phyloP scores from a whole-genome alignment of 1,140 invertebrate genomes.

The Leptoteleia sp. region DNA sequence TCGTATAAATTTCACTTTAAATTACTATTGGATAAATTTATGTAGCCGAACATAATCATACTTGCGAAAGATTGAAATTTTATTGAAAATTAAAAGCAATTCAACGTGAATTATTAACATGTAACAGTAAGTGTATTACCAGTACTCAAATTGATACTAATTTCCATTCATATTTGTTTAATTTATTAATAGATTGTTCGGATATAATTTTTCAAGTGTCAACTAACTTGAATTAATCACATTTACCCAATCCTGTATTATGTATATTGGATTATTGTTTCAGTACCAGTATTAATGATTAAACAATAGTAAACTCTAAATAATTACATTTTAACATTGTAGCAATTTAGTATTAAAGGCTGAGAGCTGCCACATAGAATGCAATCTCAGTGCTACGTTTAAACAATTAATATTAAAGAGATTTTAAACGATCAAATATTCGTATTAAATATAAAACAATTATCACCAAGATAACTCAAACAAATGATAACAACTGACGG shows the following conservation, averaged over 20 bases:
- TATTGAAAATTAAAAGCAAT: too few species aligned
- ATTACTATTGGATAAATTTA: background rate
- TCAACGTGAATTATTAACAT: too few species aligned
- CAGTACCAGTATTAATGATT: slow-evolving; percentile 4
- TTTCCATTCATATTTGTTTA: too few species aligned
- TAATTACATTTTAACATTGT: slow-evolving; percentile 4
- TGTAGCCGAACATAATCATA: background rate
- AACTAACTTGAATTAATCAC: background rate
- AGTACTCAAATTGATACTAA: too few species aligned
- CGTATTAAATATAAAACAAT: too few species aligned
- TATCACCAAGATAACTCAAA: too few species aligned
- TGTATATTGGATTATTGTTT: background rate
- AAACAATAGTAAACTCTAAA: background rate
- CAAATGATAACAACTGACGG: too few species aligned
- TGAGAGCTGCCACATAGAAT: background rate
- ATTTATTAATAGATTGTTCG: background rate
- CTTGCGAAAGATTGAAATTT: background rate
- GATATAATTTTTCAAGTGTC: slow-evolving; percentile 6
- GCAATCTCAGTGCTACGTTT: background rate
- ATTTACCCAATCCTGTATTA: background rate
- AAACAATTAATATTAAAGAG: slow-evolving; percentile 9
- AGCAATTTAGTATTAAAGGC: slow-evolving; percentile 3
- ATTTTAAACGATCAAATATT: too few species aligned
- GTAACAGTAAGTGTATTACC: too few species aligned
- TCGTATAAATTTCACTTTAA: background rate